Percentiles rank a stretch among this genome's conserved stretches.
Conservation (phyloP, 2,113 vertebrate species). For the Ciconia stormi region DNA sequence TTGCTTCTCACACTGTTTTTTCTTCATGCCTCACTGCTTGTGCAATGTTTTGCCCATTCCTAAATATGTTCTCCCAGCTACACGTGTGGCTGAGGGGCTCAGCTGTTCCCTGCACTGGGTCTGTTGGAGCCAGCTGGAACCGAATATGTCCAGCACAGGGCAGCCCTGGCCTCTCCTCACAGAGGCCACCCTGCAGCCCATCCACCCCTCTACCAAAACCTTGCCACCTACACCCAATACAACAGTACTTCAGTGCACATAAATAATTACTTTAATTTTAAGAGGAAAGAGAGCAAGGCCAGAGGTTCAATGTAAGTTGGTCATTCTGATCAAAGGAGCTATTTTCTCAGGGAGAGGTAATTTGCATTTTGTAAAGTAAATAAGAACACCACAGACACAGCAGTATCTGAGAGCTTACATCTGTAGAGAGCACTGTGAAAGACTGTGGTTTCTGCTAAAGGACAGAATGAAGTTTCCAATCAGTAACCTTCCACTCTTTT, state of each 20-base stretch:
- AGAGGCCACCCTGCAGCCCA: neutral
- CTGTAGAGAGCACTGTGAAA: neutral
- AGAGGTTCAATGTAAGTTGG: neutral
- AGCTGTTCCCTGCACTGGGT: rapidly evolving
- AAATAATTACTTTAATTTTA: neutral
- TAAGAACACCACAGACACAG: neutral
- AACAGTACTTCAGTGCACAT: neutral
- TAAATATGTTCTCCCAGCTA: neutral
- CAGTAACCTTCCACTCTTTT: neutral
- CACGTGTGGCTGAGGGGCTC: rapidly evolving
- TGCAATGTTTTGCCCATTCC: neutral
- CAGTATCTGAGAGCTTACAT: neutral
- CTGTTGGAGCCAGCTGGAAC: neutral
- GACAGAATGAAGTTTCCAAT: neutral
- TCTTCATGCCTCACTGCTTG: neutral
- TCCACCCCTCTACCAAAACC: neutral
- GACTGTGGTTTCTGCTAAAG: neutral
- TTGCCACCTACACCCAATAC: neutral
- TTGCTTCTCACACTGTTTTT: neutral
- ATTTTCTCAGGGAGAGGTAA: neutral
- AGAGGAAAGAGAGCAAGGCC: neutral
- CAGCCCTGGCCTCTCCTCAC: rapidly evolving
- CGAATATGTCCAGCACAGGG: rapidly evolving
- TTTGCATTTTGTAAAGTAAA: neutral
- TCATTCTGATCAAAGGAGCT: neutral